These are phyloP conservation scores for Hemicentrotus pulcherrimus DNA, from an alignment of 35 echinoderm and acorn worm species.

Conservation along the genomic window DNA sequence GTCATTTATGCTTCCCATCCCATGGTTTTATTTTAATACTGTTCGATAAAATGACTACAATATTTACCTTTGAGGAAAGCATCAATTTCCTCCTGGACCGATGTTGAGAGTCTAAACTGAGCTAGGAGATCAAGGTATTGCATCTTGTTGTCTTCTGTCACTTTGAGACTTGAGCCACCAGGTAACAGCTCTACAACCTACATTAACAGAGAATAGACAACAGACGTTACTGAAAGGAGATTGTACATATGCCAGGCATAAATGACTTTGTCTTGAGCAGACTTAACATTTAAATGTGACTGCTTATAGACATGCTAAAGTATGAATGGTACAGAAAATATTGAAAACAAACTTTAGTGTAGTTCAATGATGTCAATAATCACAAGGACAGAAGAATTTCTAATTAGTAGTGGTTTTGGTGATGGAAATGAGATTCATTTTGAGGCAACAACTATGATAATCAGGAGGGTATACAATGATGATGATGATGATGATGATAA, in stretches of 20 bases:
- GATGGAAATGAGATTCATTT: not conserved
- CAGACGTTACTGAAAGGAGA: too few species aligned
- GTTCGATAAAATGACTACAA: not conserved
- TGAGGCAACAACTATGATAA: not conserved
- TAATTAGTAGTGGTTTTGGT: not conserved
- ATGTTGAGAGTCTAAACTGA: slow-evolving; percentile 79
- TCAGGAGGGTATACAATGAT: not conserved
- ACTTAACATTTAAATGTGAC: too few species aligned
- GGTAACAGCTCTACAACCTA: slow-evolving; percentile 81
- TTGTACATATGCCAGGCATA: too few species aligned
- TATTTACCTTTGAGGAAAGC: slow-evolving; percentile 86
- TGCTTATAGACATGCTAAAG: too few species aligned
- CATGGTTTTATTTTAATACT: too few species aligned
- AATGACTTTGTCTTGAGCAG: too few species aligned
- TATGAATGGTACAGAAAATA: too few species aligned
- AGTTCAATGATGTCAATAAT: too few species aligned
- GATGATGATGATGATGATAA: not conserved
- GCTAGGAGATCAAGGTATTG: slow-evolving; percentile 91
- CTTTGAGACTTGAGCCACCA: slow-evolving; percentile 64
- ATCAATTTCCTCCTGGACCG: slow-evolving; percentile 91
- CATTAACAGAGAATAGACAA: slow-evolving; percentile 22
- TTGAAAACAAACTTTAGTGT: too few species aligned
- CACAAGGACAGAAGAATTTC: too few species aligned
- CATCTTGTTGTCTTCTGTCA: slow-evolving; percentile 95
- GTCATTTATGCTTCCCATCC: too few species aligned